Evolutionary conservation across 2,113 vertebrate species (phyloP), one percentile per base, ranked within the genome.

Genomic region (Tinamus guttatus): DNA sequence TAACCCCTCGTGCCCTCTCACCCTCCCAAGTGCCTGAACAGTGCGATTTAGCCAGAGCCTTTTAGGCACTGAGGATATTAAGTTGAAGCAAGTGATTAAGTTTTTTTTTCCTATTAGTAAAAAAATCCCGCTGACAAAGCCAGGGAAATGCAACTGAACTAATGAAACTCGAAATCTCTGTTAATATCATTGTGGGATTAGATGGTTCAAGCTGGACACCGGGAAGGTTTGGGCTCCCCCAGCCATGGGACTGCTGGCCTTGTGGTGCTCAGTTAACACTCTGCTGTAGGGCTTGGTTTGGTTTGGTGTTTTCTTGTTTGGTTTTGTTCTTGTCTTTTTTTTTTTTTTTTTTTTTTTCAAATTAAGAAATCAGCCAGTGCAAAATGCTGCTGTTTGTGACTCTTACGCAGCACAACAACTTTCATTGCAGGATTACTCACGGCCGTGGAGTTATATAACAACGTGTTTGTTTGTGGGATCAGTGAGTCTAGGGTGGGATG

Each of bases 401-500:
- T 40, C 43, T 93, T 0, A 2, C 1, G 6, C 3, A 0, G 52
- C 87, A 64, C 62, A 86, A 58, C 82, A 83, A 54, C 82, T 84
- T 88, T 86, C 17, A 2, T 73, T 76, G 64, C 13, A 59, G 51
- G 52, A 83, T 89, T 89, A 82, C 81, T 94, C 84, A 45, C 2
- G 3, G 51, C 56, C 64, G 36, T 59, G 71, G 73, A 84, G 93
- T 92, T 87, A 87, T 62, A 90, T 71, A 93, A 94, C 90, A 89
- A 40, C 27, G 19, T 45, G 62, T 81, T 84, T 91, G 62, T 87
- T 82, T 86, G 64, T 81, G 83, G 87, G 52, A 93, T 64, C 25
- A 1, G 49, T 2, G 18, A 89, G 51, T 19, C 9, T n/a, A 28
- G 71, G 76, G 60, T 90, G 36, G 59, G 68, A 63, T 7, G 11